Evolutionary conservation across 2,113 vertebrate genomes (phyloP).

Genomic region (Mobula hypostoma): DNA sequence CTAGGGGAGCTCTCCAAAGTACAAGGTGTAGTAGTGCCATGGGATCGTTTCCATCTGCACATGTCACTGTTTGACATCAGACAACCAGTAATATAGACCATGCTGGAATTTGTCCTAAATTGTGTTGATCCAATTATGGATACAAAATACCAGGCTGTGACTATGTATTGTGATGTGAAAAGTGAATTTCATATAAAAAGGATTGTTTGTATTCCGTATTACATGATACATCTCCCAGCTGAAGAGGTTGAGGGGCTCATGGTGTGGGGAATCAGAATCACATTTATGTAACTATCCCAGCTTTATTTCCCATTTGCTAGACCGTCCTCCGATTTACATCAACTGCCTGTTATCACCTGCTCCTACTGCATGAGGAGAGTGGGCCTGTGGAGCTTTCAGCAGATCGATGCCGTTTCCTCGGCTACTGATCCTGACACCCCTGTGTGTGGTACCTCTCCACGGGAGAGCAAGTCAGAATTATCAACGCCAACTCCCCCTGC

Average conservation of each 20-base stretch:
- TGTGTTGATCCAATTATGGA: not conserved
- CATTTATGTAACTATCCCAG: not conserved
- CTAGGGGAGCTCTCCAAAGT: not conserved
- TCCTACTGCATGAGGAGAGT: conserved; percentile 83
- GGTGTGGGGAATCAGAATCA: not conserved
- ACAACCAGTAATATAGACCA: not conserved
- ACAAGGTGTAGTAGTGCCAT: not conserved
- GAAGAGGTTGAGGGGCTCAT: not conserved
- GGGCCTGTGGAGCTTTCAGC: conserved; percentile 84
- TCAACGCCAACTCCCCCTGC: conserved; percentile 45
- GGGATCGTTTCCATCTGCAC: not conserved
- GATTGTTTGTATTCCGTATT: not conserved
- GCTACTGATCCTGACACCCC: conserved; percentile 52
- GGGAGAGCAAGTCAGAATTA: conserved; percentile 55
- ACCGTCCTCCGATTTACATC: conserved; percentile 52
- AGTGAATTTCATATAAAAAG: not conserved
- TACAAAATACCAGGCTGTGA: not conserved
- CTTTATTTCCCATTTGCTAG: conserved; percentile 47
- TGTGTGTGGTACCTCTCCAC: conserved; percentile 39
- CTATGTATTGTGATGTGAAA: not conserved
- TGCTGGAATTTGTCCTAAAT: too few species aligned
- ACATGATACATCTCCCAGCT: not conserved
- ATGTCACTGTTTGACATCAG: not conserved
- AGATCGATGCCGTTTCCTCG: conserved; percentile 59
- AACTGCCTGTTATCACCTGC: conserved; percentile 73